Evolutionary conservation across 2,888 invertebrate species (phyloP), one percentile per base, ranked within the genome.

Genomic region (Odontocolon sp.): DNA sequence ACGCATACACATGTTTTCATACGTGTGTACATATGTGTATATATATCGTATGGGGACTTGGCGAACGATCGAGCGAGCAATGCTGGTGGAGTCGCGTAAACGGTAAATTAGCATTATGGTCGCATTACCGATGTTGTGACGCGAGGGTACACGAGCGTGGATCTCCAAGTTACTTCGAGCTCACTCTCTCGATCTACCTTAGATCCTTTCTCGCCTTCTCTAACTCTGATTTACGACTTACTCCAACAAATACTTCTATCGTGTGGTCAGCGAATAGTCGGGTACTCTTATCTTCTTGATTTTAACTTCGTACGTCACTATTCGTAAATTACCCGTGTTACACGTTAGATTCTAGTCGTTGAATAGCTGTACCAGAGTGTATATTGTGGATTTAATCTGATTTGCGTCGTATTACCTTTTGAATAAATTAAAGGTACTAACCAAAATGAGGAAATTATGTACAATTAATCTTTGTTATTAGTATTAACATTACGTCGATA

Each of bases 71-170:
- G 47, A 68, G 36, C 68, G 68, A 45, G 42, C 42, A 79, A 74
- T 52, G 67, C 57, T 59, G 72, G 78, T 61, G 67, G 75, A 80
- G 76, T 80, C 67, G 81, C 81, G 81, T 84, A 84, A 86, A 87
- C 87, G 83, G 88, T 89, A 88, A 89, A 89, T 89, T 88, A 88
- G 87, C 88, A 88, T 88, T 88, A 88, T 80, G 84, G 82, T 84
- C 87, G 86, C 83, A 88, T 88, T 88, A 88, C 87, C 84, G 83
- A 87, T 88, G 88, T 88, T 86, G 87, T 87, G 87, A 88, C 86
- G 85, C 81, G 82, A 79, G 82, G 82, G 85, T 86, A 86, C 84
- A 87, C 84, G 84, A 80, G 81, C 80, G 80, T 63, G 81, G 83
- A 87, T 83, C 82, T 80, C 80, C 42, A 74, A 61, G 66, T 64